Evolutionary conservation across 2,797 vertebrate genomes (phyloP), one percentile per base, ranked within the genome.

Genomic region (Chromis chromis): DNA sequence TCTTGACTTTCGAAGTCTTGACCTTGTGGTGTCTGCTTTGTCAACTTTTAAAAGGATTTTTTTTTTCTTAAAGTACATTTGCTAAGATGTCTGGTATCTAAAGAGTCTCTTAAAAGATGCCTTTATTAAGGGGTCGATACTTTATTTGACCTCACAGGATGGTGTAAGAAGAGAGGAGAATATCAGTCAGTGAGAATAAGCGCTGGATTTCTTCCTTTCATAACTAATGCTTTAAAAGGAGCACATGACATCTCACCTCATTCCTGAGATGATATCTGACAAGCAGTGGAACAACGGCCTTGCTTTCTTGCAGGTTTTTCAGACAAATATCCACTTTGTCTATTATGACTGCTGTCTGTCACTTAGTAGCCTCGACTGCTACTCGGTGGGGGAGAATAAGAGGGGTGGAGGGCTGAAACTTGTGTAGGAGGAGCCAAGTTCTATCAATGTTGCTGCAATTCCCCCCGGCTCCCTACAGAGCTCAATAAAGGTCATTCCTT

Each of bases 401-500:
- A 24, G 40, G 33, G 36, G 19, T 16, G 31, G 24, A 40, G 13
- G 24, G 46, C n/a, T 39, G 42, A 79, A 60, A 59, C 40, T 17
- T 33, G 48, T 60, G 59, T 31, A 54, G 71, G 65, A 56, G 36
- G 57, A 42, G 64, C 44, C 21, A 49, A 16, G 0, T 71, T 76
- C 48, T 74, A 63, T 74, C 58, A 69, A 4, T 67, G 76, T 70
- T 72, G n/a, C 58, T 61, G 62, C 49, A 68, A 74, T 64, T 69
- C 81, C 76, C 40, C 57, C 16, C 60, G 65, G 58, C 58, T 27
- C 16, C 56, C 58, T 19, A 58, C 19, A 24, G 56, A 72, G 70
- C 65, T 82, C 78, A 80, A 68, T 82, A 78, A 82, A 89, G 80
- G 85, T 87, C 78, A 84, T 58, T 78, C 53, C 50, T 74, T 75